phyloP scores from a whole-genome alignment of 2,888 invertebrate genomes.

The Spisula subtruncata region DNA sequence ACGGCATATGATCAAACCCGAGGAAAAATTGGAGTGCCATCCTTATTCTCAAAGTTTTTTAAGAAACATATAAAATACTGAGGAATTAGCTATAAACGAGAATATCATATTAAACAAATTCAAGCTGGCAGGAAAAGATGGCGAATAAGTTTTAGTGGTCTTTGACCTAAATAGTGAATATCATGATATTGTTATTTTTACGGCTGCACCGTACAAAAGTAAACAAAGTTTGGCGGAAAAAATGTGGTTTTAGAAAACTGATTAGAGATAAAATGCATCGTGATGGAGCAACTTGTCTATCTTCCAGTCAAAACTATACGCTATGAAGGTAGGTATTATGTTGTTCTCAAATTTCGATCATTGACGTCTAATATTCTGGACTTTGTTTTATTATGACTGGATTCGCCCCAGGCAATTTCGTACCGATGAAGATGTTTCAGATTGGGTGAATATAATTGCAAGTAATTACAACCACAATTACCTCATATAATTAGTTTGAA shows the following conservation, averaged over 20 bases:
- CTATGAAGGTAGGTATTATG: slow-evolving; percentile 4
- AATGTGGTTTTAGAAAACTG: neutral
- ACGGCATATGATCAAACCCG: too few species aligned
- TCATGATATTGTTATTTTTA: neutral
- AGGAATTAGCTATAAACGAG: too few species aligned
- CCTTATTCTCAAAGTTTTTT: too few species aligned
- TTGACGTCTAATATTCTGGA: too few species aligned
- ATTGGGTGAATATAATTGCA: neutral
- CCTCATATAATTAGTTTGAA: neutral
- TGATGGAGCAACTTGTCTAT: slow-evolving; percentile 25
- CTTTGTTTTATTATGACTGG: neutral
- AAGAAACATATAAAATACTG: too few species aligned
- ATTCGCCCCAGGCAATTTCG: neutral
- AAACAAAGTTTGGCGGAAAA: slow-evolving; percentile 29
- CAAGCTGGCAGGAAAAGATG: too few species aligned
- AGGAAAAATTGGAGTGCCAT: too few species aligned
- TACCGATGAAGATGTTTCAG: neutral
- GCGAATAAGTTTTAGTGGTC: neutral
- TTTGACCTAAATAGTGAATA: neutral
- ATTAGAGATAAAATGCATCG: neutral
- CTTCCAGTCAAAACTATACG: slow-evolving; percentile 26
- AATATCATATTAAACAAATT: too few species aligned
- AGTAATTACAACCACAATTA: too few species aligned
- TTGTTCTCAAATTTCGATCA: neutral
- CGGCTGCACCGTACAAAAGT: neutral